These are phyloP conservation scores for Macroramphosus scolopax DNA, from an alignment of 2,797 vertebrate species.

Conservation along the genomic window DNA sequence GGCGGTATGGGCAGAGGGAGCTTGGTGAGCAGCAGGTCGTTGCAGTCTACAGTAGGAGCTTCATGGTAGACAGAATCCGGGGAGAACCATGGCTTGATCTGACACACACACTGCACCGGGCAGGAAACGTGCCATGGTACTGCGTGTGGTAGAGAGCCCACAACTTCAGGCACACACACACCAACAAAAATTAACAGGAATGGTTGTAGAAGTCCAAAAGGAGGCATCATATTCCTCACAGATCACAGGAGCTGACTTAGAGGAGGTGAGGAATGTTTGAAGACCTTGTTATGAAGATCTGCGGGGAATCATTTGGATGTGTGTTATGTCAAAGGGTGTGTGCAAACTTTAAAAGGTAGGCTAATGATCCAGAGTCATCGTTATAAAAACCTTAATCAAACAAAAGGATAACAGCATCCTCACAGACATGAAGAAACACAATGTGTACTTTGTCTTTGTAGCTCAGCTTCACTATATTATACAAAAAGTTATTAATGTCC, in stretches of 20 bases:
- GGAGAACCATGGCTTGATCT: conserved; percentile 97
- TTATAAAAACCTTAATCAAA: conserved; percentile 13
- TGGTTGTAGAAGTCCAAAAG: conserved; percentile 76
- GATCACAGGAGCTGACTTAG: conserved; percentile 47
- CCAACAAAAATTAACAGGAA: conserved; percentile 77
- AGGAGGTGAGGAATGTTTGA: conserved; percentile 28
- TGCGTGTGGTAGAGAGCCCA: conserved; percentile 74
- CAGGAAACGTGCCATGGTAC: conserved; percentile 92
- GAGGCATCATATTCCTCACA: conserved; percentile 73
- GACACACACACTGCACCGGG: conserved; percentile 87
- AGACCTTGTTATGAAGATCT: conserved; percentile 32
- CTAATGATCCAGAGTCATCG: conserved; percentile 16
- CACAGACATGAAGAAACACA: too few species aligned
- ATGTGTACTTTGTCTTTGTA: too few species aligned
- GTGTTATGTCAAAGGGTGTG: conserved; percentile 13
- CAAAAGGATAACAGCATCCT: too few species aligned
- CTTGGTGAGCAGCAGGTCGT: conserved; percentile 85
- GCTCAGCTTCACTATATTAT: too few species aligned
- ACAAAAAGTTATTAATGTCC: conserved; percentile 8
- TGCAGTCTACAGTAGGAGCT: conserved; percentile 95
- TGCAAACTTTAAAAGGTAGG: conserved; percentile 21
- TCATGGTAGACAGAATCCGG: conserved; percentile 91
- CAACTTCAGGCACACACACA: conserved; percentile 60
- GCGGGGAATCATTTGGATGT: conserved; percentile 41
- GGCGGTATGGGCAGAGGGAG: conserved; percentile 83